Base-by-base conservation (phyloP, 2,888 invertebrate species). In the Volucella inflata region DNA sequence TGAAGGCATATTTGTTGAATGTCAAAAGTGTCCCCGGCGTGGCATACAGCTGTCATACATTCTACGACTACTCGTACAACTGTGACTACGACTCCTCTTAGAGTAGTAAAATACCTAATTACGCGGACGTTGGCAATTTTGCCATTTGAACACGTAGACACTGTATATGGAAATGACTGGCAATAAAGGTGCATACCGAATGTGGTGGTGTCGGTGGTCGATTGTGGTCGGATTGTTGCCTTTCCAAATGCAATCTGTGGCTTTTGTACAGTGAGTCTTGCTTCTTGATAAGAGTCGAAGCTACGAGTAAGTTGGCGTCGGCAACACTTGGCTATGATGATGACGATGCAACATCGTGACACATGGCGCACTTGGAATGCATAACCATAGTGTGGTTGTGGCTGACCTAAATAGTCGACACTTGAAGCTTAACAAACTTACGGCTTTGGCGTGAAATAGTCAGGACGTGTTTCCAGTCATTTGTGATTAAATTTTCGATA, bases 151-250 rank as follows among this genome's bases (percentile, higher is more conserved):
- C 85, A 85, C 85, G 85, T 85, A 77, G 30, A 6, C 30, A 30
- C 30, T 81, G 53, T 51, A 81, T 85, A 85, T 85, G 85, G 80
- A 85, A 85, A 85, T 85, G 81, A 71, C 76, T 72, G 46, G 80
- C 76, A 72, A 85, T 85, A 81, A 85, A 85, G 85, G 85, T 85
- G 85, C 80, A 85, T 81, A 76, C 76, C 57, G 50, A 85, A 81
- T 81, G 71, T 9, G 60, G 38, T 50, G 40, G 36, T 48, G 57
- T 9, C 14, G 68, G 44, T 44, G 55, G 42, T 48, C 38, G 36
- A 36, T 11, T 64, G n/a, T 65, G 40, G 57, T 50, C 44, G 40
- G 44, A 60, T 75, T 65, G 60, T 81, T 50, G 71, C 72, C 80
- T 62, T 30, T 60, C 76, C 72, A 77, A 81, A 76, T 72, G 80